Evolutionary conservation across 2,888 invertebrate genomes (phyloP).

Genomic region (Calameuta pallipes): DNA sequence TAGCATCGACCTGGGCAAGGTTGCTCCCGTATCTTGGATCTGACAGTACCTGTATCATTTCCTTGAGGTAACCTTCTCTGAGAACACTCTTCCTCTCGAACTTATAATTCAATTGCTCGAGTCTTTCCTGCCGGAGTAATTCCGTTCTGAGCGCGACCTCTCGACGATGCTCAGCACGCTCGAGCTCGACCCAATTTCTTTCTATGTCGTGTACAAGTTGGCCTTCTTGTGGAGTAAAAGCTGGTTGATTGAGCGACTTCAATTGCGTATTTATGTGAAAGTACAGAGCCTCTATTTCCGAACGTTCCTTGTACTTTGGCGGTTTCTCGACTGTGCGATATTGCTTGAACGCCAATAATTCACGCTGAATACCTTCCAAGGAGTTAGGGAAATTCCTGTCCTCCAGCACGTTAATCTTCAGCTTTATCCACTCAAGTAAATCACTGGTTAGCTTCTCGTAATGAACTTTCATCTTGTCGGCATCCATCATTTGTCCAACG

Average conservation of each 20-base stretch:
- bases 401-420: slow-evolving; percentile 85
- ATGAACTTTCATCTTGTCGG: slow-evolving; percentile 89
- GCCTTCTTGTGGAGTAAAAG: slow-evolving; percentile 88
- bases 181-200: slow-evolving; percentile 91
- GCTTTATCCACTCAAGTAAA: slow-evolving; percentile 92
- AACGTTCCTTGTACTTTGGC: slow-evolving; percentile 97
- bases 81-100: slow-evolving; percentile 96
- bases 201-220: slow-evolving; percentile 95
- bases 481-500: slow-evolving; percentile 95
- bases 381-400: slow-evolving; percentile 93
- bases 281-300: slow-evolving; percentile 95
- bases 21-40: slow-evolving; percentile 93
- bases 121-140: slow-evolving; percentile 87
- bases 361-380: slow-evolving; percentile 92
- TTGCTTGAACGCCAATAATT: slow-evolving; percentile 90
- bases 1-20: slow-evolving; percentile 94
- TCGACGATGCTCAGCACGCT: slow-evolving; percentile 92
- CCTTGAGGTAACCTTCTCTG: slow-evolving; percentile 94
- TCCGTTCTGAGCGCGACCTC: slow-evolving; percentile 94
- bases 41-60: slow-evolving; percentile 95
- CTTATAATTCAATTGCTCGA: slow-evolving; percentile 95
- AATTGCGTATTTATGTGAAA: slow-evolving; percentile 97
- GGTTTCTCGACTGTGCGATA: slow-evolving; percentile 98
- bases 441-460: slow-evolving; percentile 88
- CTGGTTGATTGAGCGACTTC: slow-evolving; percentile 91